Base-by-base conservation (phyloP, 2,113 vertebrate genomes). In the Sylvilagus bachmani region DNA sequence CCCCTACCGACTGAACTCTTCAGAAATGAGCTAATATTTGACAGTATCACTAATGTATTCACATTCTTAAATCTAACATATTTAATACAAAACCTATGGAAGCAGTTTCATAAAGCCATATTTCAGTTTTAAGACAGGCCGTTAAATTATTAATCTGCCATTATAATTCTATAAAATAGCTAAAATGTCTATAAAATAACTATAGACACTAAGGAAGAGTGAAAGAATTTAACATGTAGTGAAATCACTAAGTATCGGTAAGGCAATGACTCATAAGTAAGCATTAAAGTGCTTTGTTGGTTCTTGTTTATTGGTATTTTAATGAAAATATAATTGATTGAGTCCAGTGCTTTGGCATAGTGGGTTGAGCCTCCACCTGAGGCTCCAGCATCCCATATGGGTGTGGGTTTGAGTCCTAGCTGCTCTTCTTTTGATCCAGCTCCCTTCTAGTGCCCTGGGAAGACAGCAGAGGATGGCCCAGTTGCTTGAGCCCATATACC, bases 31-130 rank as follows among this genome's bases (percentile, higher is more conserved):
- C 58, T 89, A 27, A 62, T 95, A 83, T 64, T 79, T 86, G 33
- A 70, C 29, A 77, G 0, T 77, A 61, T 82, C 55, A 94, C 27
- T 95, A 87, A 95, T 84, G 10, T 89, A 93, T 70, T 92, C 92
- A 53, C 90, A n/a, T 92, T 96, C 12, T 85, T 94, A 96, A 93
- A 27, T 82, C 78, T 97, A 91, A 83, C 77, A 90, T 62, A 16
- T 93, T 95, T 89, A 95, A 85, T 91, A 51, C 21, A 78, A 38
- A n/a, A 79, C 70, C 58, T 93, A 6, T 97, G 55, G 62, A 84
- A 96, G 44, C 75, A 82, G 74, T 94, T 92, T 93, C 16, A 79
- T 62, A 86, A 96, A 93, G 78, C 89, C 62, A 58, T 78, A 91
- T 89, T 91, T 93, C 27, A 81, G 4, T 83, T 89, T 93, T 93